Evolutionary conservation across 2,797 vertebrate genomes (phyloP).

Genomic region (Aphelocoma californica): DNA sequence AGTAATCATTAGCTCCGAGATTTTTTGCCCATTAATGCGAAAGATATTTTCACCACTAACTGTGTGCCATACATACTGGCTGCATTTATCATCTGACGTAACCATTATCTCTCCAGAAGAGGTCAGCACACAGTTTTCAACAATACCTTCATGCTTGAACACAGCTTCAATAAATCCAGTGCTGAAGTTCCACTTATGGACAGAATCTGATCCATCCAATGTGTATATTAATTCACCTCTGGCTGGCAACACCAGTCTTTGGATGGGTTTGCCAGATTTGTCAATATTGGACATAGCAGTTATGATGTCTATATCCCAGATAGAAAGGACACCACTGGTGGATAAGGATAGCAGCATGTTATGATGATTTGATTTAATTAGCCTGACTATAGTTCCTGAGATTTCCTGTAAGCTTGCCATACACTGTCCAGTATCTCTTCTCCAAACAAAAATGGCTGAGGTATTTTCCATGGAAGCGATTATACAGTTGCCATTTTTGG

Average conservation of each 20-base stretch:
- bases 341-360: constrained; percentile 96
- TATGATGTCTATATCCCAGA: constrained; percentile 99
- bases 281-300: constrained; percentile 99
- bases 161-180: constrained; percentile 96
- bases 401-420: constrained; percentile 98
- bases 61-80: constrained; percentile 98
- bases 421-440: constrained; percentile 95
- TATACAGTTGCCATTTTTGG: constrained; percentile 96
- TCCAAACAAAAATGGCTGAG: constrained; percentile 98
- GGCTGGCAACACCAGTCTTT: constrained; percentile 87
- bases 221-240: constrained; percentile 96
- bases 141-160: constrained; percentile 94
- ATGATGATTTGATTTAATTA: constrained; percentile 96
- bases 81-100: constrained; percentile 94
- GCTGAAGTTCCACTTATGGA: constrained; percentile 98
- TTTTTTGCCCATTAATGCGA: constrained; percentile 94
- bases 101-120: constrained; percentile 96
- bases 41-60: constrained; percentile 94
- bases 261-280: constrained; percentile 96
- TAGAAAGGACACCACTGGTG: constrained; percentile 95
- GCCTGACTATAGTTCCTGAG: constrained; percentile 95
- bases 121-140: constrained; percentile 95
- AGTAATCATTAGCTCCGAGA: constrained; percentile 95
- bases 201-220: constrained; percentile 92
- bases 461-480: constrained; percentile 99